Base-by-base conservation (phyloP, 2,888 invertebrate genomes). In the Sarcophaga rosellei region DNA sequence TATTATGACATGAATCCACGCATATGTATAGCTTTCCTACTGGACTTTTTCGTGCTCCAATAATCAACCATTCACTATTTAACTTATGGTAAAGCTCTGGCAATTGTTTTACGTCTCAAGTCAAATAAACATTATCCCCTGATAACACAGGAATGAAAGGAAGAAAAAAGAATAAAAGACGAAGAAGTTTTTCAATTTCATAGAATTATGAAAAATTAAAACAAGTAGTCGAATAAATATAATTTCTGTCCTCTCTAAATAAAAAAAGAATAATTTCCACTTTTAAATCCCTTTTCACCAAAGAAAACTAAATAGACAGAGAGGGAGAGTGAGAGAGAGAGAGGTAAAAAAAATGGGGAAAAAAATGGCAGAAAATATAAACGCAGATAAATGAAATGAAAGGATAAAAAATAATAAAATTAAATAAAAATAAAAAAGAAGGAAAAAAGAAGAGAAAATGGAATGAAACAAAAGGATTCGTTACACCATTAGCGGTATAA, bases 401-500 rank as follows among this genome's bases (percentile, higher is more conserved):
- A 63, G 65, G 73, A 66, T 66, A 68, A 62, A 72, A 79, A 76
- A 76, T 47, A 77, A 85, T 73, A 68, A 80, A 75, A 79, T 47
- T 35, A 20, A 73, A 80, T 81, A 45, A 11, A 78, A 79, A 72
- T 53, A 75, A 75, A 80, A 65, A 65, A 78, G 74, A 12, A 53
- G 62, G 75, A 23, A 20, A 57, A 47, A 63, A 63, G 25, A 45
- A 59, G 65, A 62, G 61, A 63, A 75, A 66, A 20, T n/a, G 62
- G 45, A 68, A 59, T 57, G 17, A 87, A 86, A 78, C 80, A 85
- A 87, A 53, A 81, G 79, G 84, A 84, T 76, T 79, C 80, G 65
- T 75, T 84, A 80, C 82, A 84, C 83, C 87, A 88, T 88, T 88
- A 88, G 86, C 86, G 85, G 84, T 81, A 78, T 88, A 87, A 89